These are phyloP conservation scores for Ceriagrion tenellum DNA, from an alignment of 2,888 invertebrate species.

Conservation along the genomic window DNA sequence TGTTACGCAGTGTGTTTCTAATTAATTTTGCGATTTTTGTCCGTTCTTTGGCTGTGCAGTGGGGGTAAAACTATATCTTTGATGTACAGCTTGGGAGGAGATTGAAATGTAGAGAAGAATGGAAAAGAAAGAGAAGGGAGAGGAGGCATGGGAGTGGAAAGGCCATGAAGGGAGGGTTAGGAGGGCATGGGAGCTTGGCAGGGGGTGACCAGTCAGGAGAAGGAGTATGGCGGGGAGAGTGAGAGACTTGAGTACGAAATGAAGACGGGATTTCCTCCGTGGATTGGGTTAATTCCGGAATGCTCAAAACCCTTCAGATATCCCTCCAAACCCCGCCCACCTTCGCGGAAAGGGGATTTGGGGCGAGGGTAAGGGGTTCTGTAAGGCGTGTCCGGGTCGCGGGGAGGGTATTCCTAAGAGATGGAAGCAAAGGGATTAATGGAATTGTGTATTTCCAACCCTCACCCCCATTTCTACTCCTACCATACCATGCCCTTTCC, in stretches of 20 bases:
- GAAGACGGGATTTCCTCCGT: conserved; percentile 54
- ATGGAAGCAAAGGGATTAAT: conserved; percentile 4
- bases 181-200: too few species aligned
- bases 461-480: not conserved
- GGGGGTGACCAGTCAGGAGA: not conserved
- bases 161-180: not conserved
- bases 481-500: not conserved
- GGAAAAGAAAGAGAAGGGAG: not conserved
- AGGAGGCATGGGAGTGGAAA: not conserved
- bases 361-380: not conserved
- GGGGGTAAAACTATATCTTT: too few species aligned
- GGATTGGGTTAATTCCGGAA: conserved; percentile 61
- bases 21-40: too few species aligned
- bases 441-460: conserved; percentile 30
- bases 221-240: too few species aligned
- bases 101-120: not conserved
- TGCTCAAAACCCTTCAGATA: conserved; percentile 48
- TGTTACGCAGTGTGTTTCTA: too few species aligned
- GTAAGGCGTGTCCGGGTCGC: not conserved
- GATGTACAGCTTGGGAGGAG: not conserved
- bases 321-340: not conserved
- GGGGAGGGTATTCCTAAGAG: conserved; percentile 16
- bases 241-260: not conserved
- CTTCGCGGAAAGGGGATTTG: not conserved
- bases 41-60: too few species aligned